Conservation (phyloP, 1,140 invertebrate species). For the Leptinotarsa defecta region DNA sequence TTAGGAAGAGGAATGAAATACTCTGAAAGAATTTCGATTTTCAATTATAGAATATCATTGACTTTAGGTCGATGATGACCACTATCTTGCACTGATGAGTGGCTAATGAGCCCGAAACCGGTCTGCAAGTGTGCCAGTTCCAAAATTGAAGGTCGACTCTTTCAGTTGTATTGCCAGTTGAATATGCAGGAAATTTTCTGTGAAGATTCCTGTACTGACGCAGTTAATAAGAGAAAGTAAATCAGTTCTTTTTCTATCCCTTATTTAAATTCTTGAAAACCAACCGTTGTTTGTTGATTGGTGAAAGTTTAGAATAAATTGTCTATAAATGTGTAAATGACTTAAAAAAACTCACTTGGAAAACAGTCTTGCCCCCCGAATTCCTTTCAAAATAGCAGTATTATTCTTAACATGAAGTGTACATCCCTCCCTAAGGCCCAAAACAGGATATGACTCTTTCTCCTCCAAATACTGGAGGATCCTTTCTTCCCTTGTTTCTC, state of each 20-base stretch:
- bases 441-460: slow-evolving; percentile 61
- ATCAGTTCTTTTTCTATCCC: background rate
- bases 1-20: no score
- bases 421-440: slow-evolving; percentile 74
- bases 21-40: no score
- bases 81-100: no score
- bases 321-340: background rate
- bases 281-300: background rate
- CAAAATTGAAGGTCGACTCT: no score
- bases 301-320: background rate
- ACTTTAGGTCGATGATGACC: no score
- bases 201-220: no score
- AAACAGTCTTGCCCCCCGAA: slow-evolving; percentile 69
- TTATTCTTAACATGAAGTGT: slow-evolving; percentile 67
- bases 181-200: no score
- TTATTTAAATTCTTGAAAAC: background rate
- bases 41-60: no score
- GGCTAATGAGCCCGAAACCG: no score
- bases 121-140: no score
- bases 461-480: slow-evolving; percentile 71
- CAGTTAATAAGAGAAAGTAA: no score
- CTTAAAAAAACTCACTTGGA: slow-evolving; percentile 60
- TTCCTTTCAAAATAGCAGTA: slow-evolving; percentile 64
- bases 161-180: no score
- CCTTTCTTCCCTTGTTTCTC: slow-evolving; percentile 74